Evolutionary conservation across 2,888 invertebrate genomes (phyloP), one percentile per base, ranked within the genome.

Genomic region (Eupithecia insigniata): DNA sequence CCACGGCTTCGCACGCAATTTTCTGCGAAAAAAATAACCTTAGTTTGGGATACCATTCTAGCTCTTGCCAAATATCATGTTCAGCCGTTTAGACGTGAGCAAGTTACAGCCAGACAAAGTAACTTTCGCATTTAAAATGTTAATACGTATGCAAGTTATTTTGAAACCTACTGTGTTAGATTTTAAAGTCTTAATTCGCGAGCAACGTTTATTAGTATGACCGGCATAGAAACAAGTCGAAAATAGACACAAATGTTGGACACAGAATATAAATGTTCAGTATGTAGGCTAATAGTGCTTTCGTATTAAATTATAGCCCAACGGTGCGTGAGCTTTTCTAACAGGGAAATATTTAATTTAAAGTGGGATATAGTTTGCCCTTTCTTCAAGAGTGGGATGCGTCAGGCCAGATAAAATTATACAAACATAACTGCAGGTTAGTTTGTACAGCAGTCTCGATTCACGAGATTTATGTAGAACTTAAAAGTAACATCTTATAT

Each of bases 251-350:
- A 71, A 43, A 32, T 39, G 66, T 61, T 71, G 69, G 69, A 39
- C 71, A 67, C 62, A 65, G 26, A 26, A 61, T 69, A 66, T 66
- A 62, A 66, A 71, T 69, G 46, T 58, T 43, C 39, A 46, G 71
- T 67, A 74, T 74, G 51, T 74, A 70, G 74, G 74, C 69, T 74
- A 74, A 74, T 74, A 70, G 74, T 60, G 51, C 22, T 71, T 64
- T 74, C 34, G 64, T 71, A 66, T 69, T 36, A 69, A 69, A 58
- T 71, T 71, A 74, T 71, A 65, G 68, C 51, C 26, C 22, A 65
- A 34, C 55, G 67, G 46, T 32, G 65, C 7, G 70, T 60, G 70
- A 61, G 73, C 30, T 68, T 58, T 22, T 64, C 22, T 22, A 22
- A 64, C 5, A 36, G 36, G 1, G 64, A 36, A 39, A 6, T 64